Base-by-base conservation (phyloP, 2,888 invertebrate species). In the Halictus ligatus region DNA sequence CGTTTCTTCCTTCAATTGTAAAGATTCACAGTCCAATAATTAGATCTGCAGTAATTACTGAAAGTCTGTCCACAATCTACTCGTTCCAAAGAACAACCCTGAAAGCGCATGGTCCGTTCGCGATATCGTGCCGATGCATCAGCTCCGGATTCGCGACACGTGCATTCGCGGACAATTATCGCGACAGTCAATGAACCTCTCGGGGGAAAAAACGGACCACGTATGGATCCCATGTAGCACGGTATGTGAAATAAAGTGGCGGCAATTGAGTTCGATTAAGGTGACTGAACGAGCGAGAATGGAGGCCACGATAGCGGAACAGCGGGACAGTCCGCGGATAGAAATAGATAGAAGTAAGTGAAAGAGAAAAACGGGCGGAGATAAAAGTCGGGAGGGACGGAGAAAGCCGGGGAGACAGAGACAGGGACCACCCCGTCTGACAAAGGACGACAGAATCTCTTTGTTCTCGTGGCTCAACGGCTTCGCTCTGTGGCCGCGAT, bases 391-490 rank as follows among this genome's bases (percentile, higher is more conserved):
- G 83, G 78, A 75, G 87, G 74, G 74, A 83, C 76, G 75, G 90
- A 79, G 90, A 85, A 87, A 76, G 40, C 67, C 82, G 81, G 87
- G 86, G 87, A 90, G 89, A 88, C 84, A 87, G 89, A 90, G 89
- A 87, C 89, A 88, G 89, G 91, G 89, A 90, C 90, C 89, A 89
- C 89, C 88, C 90, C 89, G 91, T 90, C 90, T 92, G 93, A 95
- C 95, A 95, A 95, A 94, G 94, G 93, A 93, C 93, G 93, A 94
- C 93, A 94, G 94, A 94, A 93, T 92, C 94, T 94, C 95, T 95
- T 95, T 95, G 95, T 95, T 94, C 95, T 93, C 94, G 91, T 91
- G 92, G 93, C 94, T 94, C 94, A 94, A 94, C 94, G 94, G 94
- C 93, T 93, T 93, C 93, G 90, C 89, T 92, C 92, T 92, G 93